Percentiles rank a stretch among this genome's conserved stretches.
phyloP scores from a whole-genome alignment of 2,797 vertebrate genomes.

The Sternarchorhynchus goeldii region DNA sequence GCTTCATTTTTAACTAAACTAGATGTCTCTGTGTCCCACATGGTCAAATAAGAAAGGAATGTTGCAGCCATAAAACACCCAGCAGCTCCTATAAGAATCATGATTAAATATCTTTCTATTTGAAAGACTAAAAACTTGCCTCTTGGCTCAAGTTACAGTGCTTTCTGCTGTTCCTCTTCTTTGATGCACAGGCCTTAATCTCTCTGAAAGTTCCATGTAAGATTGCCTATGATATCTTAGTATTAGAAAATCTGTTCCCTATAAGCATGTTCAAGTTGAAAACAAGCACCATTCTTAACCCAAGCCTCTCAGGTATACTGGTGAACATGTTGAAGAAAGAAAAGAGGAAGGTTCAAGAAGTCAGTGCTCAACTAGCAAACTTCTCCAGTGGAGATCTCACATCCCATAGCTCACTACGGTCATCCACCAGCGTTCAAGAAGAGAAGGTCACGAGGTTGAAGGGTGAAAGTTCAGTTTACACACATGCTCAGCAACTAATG shows the following conservation, averaged over 20 bases:
- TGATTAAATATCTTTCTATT: constrained; percentile 33
- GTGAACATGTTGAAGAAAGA: constrained; percentile 89
- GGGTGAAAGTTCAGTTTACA: constrained; percentile 50
- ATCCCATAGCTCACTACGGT: constrained; percentile 45
- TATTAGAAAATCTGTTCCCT: neutral
- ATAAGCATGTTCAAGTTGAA: constrained; percentile 8
- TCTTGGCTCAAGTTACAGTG: neutral
- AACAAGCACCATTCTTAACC: constrained; percentile 70
- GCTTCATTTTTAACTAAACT: constrained; percentile 28
- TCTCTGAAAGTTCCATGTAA: neutral
- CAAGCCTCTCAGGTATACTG: constrained; percentile 78
- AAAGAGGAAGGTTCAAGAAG: constrained; percentile 79
- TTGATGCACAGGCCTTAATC: neutral
- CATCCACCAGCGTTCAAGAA: constrained; percentile 31
- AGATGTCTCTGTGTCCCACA: constrained; percentile 27
- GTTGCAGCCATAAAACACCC: constrained; percentile 33
- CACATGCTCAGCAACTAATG: constrained; percentile 37
- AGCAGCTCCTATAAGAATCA: constrained; percentile 29
- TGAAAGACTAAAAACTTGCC: constrained; percentile 2
- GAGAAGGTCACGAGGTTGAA: constrained; percentile 43
- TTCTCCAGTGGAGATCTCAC: constrained; percentile 40
- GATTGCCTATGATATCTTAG: neutral
- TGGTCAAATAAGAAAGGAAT: constrained; percentile 37
- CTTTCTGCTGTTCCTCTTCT: constrained; percentile 3
- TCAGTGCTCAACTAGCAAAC: constrained; percentile 61